Evolutionary conservation across 2,113 vertebrate genomes (phyloP).

Genomic region (Camelus bactrianus): DNA sequence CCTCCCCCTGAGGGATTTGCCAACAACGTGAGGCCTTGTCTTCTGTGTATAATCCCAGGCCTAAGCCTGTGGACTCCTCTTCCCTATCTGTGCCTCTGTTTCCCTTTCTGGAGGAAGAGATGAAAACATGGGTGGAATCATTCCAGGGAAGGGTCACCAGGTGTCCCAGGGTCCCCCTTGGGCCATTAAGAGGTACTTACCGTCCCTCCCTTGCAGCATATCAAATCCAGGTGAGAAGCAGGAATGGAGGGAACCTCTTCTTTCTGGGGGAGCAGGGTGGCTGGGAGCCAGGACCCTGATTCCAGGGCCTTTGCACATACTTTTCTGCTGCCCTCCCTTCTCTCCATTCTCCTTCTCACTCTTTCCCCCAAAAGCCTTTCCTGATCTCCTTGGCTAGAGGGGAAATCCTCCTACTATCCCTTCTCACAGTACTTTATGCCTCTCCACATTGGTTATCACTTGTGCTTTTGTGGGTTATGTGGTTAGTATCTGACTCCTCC

Average conservation of each 20-base stretch:
- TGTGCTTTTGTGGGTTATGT: background rate
- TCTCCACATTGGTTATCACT: background rate
- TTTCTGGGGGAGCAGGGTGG: slow-evolving; percentile 5
- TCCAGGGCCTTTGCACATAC: background rate
- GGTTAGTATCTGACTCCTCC: background rate
- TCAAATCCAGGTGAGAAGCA: background rate
- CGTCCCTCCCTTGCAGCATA: background rate
- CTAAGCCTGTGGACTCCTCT: slow-evolving; percentile 24
- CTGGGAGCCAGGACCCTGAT: background rate
- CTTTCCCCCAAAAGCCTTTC: background rate
- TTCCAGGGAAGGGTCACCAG: background rate
- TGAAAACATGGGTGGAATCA: background rate
- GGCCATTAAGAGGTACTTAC: background rate
- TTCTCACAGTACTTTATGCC: background rate
- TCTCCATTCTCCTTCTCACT: background rate
- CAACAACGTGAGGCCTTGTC: background rate
- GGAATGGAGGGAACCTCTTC: background rate
- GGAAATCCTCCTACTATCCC: background rate
- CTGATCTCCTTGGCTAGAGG: background rate
- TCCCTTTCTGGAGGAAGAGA: slow-evolving; percentile 42
- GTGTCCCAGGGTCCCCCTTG: background rate
- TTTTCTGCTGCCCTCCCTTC: background rate
- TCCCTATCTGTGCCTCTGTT: background rate
- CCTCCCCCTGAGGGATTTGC: slow-evolving; percentile 19
- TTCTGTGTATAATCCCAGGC: background rate